Base-by-base conservation (phyloP, 2,113 vertebrate genomes). In the Myiozetetes cayanensis region DNA sequence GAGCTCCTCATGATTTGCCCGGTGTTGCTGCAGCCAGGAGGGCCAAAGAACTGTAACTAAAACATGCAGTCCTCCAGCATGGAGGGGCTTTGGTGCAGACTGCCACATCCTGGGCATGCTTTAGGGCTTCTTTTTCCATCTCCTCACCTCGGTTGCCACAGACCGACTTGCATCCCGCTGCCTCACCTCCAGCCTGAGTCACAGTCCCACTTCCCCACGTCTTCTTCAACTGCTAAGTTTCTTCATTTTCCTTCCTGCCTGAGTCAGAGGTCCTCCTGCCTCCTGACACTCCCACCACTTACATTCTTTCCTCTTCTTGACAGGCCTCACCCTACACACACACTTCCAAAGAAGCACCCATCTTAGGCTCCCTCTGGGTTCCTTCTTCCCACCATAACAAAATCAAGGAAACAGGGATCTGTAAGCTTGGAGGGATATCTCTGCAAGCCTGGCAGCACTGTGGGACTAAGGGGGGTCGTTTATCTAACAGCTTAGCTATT, bases 171-270 rank as follows among this genome's bases (percentile, higher is more conserved):
- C 79, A 77, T 92, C 62, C 92, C 73, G 9, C 88, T 67, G 72
- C 80, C 80, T 71, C 75, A n/a, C 52, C 77, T 94, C 53, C 70
- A 75, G 79, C 65, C 79, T 96, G 96, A 94, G 86, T 96, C 96
- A 97, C 76, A 76, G 66, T 68, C 92, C 77, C 90, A 95, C 96
- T 96, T 97, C 94, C 96, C 61, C 87, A 91, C 31, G 0, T 33
- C 83, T 77, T 91, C 87, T 95, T 96, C 73, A 93, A 82, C 80
- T 89, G 90, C 58, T 85, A 8, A 15, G 56, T 96, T 97, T 96
- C 96, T 96, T 91, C 80, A 96, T 81, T 96, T 95, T 78, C 93
- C 96, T 96, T 95, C 96, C 96, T 96, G 90, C 61, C 89, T 96
- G 93, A 97, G 66, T 96, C 94, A 96, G 85, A 94, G 72, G 80